phyloP scores from a whole-genome alignment of 2,888 invertebrate genomes.

The Andrena hattorfiana region DNA sequence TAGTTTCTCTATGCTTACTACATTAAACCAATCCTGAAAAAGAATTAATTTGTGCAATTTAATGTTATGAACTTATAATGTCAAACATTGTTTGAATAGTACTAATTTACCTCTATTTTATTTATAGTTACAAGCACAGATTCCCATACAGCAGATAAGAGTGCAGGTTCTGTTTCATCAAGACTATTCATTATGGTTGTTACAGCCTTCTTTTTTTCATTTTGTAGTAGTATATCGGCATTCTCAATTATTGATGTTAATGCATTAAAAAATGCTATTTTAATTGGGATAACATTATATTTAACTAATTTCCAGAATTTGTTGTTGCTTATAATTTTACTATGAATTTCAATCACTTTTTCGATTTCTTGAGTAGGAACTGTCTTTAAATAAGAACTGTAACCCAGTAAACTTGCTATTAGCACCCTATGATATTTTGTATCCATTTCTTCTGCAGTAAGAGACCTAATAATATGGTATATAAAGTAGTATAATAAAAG shows the following conservation, averaged over 20 bases:
- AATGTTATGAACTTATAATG: slow-evolving; percentile 10
- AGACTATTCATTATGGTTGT: slow-evolving; percentile 88
- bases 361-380: slow-evolving; percentile 86
- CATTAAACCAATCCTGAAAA: slow-evolving; percentile 89
- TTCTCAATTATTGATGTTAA: slow-evolving; percentile 88
- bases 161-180: slow-evolving; percentile 89
- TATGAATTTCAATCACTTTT: slow-evolving; percentile 86
- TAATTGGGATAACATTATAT: slow-evolving; percentile 86
- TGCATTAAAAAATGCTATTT: slow-evolving; percentile 90
- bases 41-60: slow-evolving; percentile 10
- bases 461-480: slow-evolving; percentile 82
- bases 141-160: slow-evolving; percentile 91
- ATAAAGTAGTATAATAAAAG: slow-evolving; percentile 5
- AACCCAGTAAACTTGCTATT: slow-evolving; percentile 89
- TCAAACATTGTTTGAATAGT: not conserved
- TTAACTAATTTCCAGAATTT: slow-evolving; percentile 92
- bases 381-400: slow-evolving; percentile 88
- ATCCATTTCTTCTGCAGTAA: slow-evolving; percentile 89
- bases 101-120: slow-evolving; percentile 86
- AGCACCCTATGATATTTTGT: slow-evolving; percentile 89
- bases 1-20: slow-evolving; percentile 90
- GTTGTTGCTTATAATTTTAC: slow-evolving; percentile 86
- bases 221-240: slow-evolving; percentile 86
- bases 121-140: slow-evolving; percentile 88
- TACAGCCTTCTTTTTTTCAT: slow-evolving; percentile 87